Percentiles rank a stretch among this genome's conserved stretches.
These are phyloP conservation scores for Petrocephalus zakoni DNA, from an alignment of 2,113 vertebrate species.

Conservation along the genomic window DNA sequence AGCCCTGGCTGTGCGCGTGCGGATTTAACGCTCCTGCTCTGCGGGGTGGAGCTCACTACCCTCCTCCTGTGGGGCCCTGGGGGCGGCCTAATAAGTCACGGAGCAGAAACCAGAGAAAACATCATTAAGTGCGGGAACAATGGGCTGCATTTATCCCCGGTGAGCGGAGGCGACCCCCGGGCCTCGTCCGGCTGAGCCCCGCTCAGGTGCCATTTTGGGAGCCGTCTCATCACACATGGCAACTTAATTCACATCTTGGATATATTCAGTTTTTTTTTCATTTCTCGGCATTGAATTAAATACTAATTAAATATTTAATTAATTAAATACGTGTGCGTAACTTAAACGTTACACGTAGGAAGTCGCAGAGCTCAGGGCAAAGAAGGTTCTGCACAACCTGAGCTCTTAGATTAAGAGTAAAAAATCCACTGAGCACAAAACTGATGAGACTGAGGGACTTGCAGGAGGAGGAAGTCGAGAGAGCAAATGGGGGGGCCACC, in stretches of 20 bases:
- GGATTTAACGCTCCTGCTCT: not conserved
- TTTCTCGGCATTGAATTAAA: not conserved
- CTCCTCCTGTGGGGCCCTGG: not conserved
- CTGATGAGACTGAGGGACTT: not conserved
- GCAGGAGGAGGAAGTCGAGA: not conserved
- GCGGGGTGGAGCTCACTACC: not conserved
- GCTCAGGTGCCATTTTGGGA: slow-evolving; percentile 29
- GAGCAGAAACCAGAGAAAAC: slow-evolving; percentile 18
- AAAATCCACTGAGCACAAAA: not conserved
- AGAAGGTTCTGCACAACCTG: not conserved
- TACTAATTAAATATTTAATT: too few relatives aligned
- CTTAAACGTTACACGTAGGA: slow-evolving; percentile 25
- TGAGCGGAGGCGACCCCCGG: slow-evolving; percentile 3
- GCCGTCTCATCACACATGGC: slow-evolving; percentile 33
- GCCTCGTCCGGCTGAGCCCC: not conserved
- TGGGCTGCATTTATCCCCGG: not conserved
- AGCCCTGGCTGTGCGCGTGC: not conserved
- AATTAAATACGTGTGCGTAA: slow-evolving; percentile 35
- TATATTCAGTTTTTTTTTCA: slow-evolving; percentile 22
- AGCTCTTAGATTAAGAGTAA: not conserved
- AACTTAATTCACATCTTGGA: too few relatives aligned
- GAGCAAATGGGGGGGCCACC: not conserved
- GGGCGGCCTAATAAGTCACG: slow-evolving; percentile 12
- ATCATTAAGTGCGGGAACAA: slow-evolving; percentile 5
- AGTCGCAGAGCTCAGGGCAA: not conserved